Base-by-base conservation (phyloP, 2,888 invertebrate genomes). In the Heteromurus nitidus region DNA sequence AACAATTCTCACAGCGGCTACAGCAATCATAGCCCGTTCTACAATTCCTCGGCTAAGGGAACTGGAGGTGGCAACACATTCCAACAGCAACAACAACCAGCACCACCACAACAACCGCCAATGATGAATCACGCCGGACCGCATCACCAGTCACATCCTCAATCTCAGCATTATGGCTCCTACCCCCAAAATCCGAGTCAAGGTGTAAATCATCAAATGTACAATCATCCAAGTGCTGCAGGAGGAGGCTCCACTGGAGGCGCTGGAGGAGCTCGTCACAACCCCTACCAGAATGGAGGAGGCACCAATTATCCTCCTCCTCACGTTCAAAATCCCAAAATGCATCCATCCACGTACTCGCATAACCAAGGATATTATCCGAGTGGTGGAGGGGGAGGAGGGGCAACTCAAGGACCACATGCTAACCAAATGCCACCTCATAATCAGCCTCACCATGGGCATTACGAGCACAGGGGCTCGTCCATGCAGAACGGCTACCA, bases 271-370 rank as follows among this genome's bases (percentile, higher is more conserved):
- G 31, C 44, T 20, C 73, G 62, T 3, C 64, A 74, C 22, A 74
- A 69, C 55, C 74, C 68, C 24, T 75, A 64, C n/a, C 75, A 81
- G 53, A 81, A 81, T 62, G 75, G 75, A 7, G 62, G 55, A 31
- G 50, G 62, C 13, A 65, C 60, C 22, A 53, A 9, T 55, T 70
- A 73, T 50, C 44, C 53, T 22, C 13, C 53, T 20, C 18, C 77
- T 18, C 80, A 80, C 7, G 80, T 77, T 62, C 83, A 73, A 70
- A 81, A 69, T n/a, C 72, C 65, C 13, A 84, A 80, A 64, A 80
- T 84, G 58, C 80, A 84, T 30, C 69, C 79, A 7, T 60, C 82
- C 3, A 53, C 69, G 5, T 80, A 82, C 26, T 18, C 70, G 0
- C 75, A 72, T 53, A 47, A 65, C 62, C 82, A 82, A 42, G 58